Evolutionary conservation across 1,140 invertebrate species (phyloP).

Genomic region (Ptiloglossa arizonensis): DNA sequence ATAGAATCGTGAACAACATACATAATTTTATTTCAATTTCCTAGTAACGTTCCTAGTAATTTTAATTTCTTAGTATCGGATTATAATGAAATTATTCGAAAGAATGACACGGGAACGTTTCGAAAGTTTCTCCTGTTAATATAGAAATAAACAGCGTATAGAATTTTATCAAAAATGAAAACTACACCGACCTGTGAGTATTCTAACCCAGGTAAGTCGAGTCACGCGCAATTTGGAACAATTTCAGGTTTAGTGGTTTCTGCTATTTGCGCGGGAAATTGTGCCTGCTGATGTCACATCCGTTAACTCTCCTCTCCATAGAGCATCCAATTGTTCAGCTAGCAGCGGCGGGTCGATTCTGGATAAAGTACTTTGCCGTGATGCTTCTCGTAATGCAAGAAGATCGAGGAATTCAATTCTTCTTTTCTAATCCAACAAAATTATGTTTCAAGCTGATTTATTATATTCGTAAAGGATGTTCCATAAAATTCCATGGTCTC

Average conservation of each 20-base stretch:
- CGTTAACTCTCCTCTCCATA: slow-evolving; percentile 67
- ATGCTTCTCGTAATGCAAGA: background rate
- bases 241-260: slow-evolving; percentile 79
- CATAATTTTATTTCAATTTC: too few relatives aligned
- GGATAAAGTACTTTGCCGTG: slow-evolving; percentile 41
- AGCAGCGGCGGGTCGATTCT: slow-evolving; percentile 50
- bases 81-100: too few relatives aligned
- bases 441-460: too few relatives aligned
- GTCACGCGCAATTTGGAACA: slow-evolving; percentile 75
- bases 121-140: too few relatives aligned
- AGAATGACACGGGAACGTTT: too few relatives aligned
- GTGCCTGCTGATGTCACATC: slow-evolving; percentile 79
- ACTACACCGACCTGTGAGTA: slow-evolving; percentile 55
- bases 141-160: background rate
- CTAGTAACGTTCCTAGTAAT: too few relatives aligned
- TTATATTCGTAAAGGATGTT: too few relatives aligned
- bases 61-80: too few relatives aligned
- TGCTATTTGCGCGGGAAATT: slow-evolving; percentile 79
- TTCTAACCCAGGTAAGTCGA: slow-evolving; percentile 75
- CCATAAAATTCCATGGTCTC: too few relatives aligned
- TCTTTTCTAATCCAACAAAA: too few relatives aligned
- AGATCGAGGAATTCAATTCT: background rate
- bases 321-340: slow-evolving; percentile 61
- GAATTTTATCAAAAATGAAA: slow-evolving; percentile 29
- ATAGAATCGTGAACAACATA: too few relatives aligned